phyloP scores from a whole-genome alignment of 2,888 invertebrate genomes.

The Apotomis capreana region DNA sequence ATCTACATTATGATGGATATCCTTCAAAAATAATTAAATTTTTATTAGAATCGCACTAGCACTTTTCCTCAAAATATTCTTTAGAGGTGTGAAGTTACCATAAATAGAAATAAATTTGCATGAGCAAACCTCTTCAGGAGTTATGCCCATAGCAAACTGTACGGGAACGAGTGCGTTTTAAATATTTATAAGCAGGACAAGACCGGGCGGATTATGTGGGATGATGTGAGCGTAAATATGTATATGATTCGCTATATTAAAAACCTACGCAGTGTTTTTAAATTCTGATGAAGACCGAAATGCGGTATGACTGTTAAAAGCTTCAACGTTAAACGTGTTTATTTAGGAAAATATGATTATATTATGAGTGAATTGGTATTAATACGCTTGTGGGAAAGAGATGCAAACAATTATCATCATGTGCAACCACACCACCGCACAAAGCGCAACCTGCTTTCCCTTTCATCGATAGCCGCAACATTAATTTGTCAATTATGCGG shows the following conservation, averaged over 20 bases:
- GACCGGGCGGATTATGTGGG: constrained; percentile 11
- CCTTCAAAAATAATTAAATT: too few species aligned
- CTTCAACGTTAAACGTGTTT: not conserved
- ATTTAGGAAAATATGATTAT: not conserved
- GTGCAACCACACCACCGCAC: too few species aligned
- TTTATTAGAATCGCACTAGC: too few species aligned
- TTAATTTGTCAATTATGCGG: too few species aligned
- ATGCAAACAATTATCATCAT: too few species aligned
- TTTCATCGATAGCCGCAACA: too few species aligned
- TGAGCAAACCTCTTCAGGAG: not conserved
- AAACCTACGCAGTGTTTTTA: constrained; percentile 10
- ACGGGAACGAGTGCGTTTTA: constrained; percentile 2
- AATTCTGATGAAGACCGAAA: constrained; percentile 2
- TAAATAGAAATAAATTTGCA: constrained; percentile 7
- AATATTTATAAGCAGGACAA: constrained; percentile 16
- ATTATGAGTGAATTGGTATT: too few species aligned
- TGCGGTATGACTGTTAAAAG: constrained; percentile 1
- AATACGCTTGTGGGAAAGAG: too few species aligned
- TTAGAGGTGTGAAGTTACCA: not conserved
- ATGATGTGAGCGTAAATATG: constrained; percentile 9
- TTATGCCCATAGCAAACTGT: not conserved
- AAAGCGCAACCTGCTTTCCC: too few species aligned
- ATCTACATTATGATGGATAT: too few species aligned
- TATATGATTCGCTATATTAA: not conserved
- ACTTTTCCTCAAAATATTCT: too few species aligned